Evolutionary conservation across 2,797 vertebrate species (phyloP).

Genomic region (Spea hammondii): DNA sequence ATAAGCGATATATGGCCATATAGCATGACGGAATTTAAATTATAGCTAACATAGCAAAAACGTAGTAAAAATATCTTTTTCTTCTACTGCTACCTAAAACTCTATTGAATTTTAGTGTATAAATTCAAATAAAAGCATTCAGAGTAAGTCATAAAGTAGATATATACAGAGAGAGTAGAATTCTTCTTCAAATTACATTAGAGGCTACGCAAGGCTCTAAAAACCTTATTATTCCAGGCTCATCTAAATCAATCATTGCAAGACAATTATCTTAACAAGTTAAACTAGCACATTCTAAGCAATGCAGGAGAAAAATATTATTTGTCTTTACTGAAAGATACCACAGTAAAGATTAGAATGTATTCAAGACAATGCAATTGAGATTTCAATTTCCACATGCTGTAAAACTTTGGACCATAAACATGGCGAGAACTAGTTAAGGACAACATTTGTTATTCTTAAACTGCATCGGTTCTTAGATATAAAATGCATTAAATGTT

Average conservation of each 20-base stretch:
- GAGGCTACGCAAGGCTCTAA: conserved; percentile 60
- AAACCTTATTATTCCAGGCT: conserved; percentile 66
- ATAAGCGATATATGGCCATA: too few species aligned
- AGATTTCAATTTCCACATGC: conserved; percentile 49
- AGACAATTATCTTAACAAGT: conserved; percentile 67
- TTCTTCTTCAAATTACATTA: conserved; percentile 66
- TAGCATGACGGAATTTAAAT: conserved; percentile 57
- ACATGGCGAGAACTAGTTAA: conserved; percentile 42
- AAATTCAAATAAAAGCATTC: conserved; percentile 66
- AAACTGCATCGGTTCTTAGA: conserved; percentile 15
- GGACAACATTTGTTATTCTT: conserved; percentile 41
- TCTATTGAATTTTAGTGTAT: conserved; percentile 63
- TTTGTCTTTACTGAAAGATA: conserved; percentile 27
- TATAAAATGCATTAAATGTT: not conserved
- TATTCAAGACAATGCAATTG: conserved; percentile 44
- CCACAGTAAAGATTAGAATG: conserved; percentile 43
- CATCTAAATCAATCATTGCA: conserved; percentile 65
- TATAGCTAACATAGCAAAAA: conserved; percentile 56
- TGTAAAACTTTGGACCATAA: conserved; percentile 47
- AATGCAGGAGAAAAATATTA: conserved; percentile 49
- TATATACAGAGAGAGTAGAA: conserved; percentile 59
- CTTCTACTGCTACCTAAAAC: conserved; percentile 58
- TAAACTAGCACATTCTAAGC: conserved; percentile 56
- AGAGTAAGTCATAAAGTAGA: conserved; percentile 69
- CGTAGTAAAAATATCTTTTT: conserved; percentile 51